These are phyloP conservation scores for Vanessa cardui DNA, from an alignment of 2,888 invertebrate genomes.

Conservation along the genomic window DNA sequence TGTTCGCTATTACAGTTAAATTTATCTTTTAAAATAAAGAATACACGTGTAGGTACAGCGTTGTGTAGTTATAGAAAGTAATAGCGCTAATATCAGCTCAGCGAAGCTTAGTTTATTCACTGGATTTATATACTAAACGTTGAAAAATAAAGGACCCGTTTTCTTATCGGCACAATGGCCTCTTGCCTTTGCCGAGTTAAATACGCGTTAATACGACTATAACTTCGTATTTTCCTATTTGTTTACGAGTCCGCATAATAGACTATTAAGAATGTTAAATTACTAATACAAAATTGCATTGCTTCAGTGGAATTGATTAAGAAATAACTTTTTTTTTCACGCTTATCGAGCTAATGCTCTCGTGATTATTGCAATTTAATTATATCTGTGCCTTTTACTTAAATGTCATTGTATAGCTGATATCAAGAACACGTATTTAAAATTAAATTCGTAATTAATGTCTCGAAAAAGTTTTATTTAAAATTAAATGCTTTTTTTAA, in stretches of 20 bases:
- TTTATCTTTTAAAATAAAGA: too few species aligned
- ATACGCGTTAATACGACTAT: conserved; percentile 63
- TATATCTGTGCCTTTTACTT: conserved; percentile 2
- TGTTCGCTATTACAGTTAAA: too few species aligned
- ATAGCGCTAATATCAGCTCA: not conserved
- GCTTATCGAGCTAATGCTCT: conserved; percentile 15
- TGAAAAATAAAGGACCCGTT: conserved; percentile 20
- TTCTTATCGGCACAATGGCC: conserved; percentile 31
- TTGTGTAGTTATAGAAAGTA: too few species aligned
- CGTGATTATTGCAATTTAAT: conserved; percentile 16
- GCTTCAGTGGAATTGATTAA: conserved; percentile 45
- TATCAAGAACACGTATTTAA: not conserved
- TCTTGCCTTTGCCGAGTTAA: conserved; percentile 33
- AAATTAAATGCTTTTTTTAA: too few species aligned
- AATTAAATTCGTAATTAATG: too few species aligned
- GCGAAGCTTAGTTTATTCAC: not conserved
- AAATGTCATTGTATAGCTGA: not conserved
- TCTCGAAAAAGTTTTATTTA: too few species aligned
- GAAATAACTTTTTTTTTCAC: conserved; percentile 40
- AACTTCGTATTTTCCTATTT: conserved; percentile 62
- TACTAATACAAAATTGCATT: conserved; percentile 46
- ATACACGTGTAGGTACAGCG: not conserved
- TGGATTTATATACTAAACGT: not conserved
- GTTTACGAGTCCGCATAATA: conserved; percentile 61
- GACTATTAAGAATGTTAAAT: conserved; percentile 54